Percentiles rank a stretch among this genome's conserved stretches.
Evolutionary conservation across 2,797 vertebrate species (phyloP).

Genomic region (Alosa sapidissima): DNA sequence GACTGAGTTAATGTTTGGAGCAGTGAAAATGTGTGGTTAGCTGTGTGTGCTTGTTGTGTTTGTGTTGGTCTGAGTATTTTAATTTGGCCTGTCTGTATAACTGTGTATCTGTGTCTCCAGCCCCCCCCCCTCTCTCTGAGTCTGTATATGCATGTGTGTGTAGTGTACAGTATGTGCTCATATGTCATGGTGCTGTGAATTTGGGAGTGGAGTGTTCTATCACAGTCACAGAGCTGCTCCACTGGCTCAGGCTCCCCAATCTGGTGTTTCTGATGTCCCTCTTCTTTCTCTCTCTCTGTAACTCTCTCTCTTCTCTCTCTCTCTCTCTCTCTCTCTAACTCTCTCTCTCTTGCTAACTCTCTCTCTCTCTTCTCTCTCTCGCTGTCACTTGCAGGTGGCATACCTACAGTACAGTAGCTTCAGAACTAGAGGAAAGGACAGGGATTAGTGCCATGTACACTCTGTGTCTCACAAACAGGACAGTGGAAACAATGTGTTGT

Average conservation of each 20-base stretch:
- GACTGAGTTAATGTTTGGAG: neutral
- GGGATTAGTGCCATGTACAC: neutral
- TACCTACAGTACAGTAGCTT: neutral
- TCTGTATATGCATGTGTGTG: neutral
- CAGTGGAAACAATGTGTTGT: slow-evolving; percentile 28
- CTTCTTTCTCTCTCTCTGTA: neutral
- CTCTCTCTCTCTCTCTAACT: neutral
- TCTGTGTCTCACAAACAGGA: slow-evolving; percentile 27
- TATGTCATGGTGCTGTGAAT: neutral
- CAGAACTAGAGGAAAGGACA: neutral
- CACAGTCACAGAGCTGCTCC: neutral
- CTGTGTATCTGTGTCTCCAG: neutral
- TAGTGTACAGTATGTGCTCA: neutral
- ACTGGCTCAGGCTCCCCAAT: neutral
- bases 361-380: neutral
- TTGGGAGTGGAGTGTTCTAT: neutral
- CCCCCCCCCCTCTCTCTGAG: no score
- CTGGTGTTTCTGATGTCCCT: neutral
- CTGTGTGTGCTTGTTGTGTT: neutral
- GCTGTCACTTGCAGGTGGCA: neutral
- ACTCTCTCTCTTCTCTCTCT: neutral
- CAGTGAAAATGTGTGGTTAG: neutral
- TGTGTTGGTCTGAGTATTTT: neutral
- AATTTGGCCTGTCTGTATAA: neutral
- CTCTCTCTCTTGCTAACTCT: neutral